Evolutionary conservation across 1,140 invertebrate species (phyloP), one percentile per base, ranked within the genome.

Genomic region (Agraylea sexmaculata): DNA sequence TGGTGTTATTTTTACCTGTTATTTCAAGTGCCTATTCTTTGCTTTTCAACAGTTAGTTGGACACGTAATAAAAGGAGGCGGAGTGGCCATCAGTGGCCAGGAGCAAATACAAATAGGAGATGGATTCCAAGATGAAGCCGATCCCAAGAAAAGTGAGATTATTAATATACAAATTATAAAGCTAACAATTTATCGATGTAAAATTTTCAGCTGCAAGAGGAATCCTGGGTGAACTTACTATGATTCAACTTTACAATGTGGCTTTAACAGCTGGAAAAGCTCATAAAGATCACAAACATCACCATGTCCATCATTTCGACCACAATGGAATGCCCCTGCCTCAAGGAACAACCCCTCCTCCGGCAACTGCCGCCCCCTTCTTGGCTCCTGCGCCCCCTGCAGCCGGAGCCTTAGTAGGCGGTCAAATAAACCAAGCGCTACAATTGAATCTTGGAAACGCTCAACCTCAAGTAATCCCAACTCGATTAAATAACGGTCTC

Each of bases 271-370:
- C 82, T 1, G 83, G 83, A 0, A 86, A 86, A 59, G 83, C 83
- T 0, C 83, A 86, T 54, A 78, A 75, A 37, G 80, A 85, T 52
- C 83, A 86, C 58, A 86, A 86, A 52, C 83, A 86, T 49, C 83
- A 86, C 52, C 83, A 86, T 52, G 82, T 71, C 0, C 80, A 85
- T 51, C 77, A 81, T 45, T 83, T 77, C 49, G 76, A 77, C 49
- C 80, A 85, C 50, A 77, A 84, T 44, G 78, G 78, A 2, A 62
- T 56, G n/a, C 70, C 70, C 11, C 60, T 77, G 28, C 72, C 74
- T 16, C 57, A 61, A 1, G 65, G 68, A 0, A 64, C 62, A 1
- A 54, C 67, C 22, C 58, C 68, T 1, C 59, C 59, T 0, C 75
- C 75, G 0, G 70, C 71, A 25, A 68, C 75, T 2, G 70, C 73